Base-by-base conservation (phyloP, 2,888 invertebrate genomes). In the Calameuta idolon region DNA sequence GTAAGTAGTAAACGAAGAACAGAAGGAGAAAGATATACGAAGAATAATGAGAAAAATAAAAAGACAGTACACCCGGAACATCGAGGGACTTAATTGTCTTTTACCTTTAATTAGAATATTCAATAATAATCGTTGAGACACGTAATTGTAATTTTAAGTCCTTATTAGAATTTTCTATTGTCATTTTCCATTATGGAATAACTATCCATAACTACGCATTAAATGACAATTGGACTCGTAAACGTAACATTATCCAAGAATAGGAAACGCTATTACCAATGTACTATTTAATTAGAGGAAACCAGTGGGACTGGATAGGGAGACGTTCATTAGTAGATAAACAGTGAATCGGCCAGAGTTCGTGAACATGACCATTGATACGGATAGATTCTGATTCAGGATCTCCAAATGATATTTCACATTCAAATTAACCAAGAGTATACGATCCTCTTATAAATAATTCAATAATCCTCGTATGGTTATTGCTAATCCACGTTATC, bases 391-490 rank as follows among this genome's bases (percentile, higher is more conserved):
- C 71, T 34, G 31, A 71, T 71, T 33, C 12, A 15, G 71, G 33
- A 34, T 31, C 15, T 34, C 71, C 71, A 34, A 71, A 71, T 71
- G 71, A 11, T 34, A 71, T 71, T 71, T 71, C 71, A 31, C 1
- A 71, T 71, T 71, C 71, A 71, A 71, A 71, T 71, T 71, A 34
- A 31, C 31, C 31, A 71, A 71, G 71, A n/a, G 15, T 23, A 71
- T 34, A 71, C 71, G 33, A 23, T 34, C 1, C 69, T 33, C 31
- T 15, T 34, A 71, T 71, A 71, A 31, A 71, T 71, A 71, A 71
- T 71, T 12, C 71, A 71, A 71, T 23, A 34, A 71, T 11, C 31
- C 31, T 31, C 15, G 33, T 11, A 23, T 5, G 31, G 71, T 23
- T 33, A 71, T 33, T 12, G 71, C 4, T 71, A 31, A 71, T 71